Conservation (phyloP, 1,140 invertebrate genomes). For the Cyphomyrmex costatus region DNA sequence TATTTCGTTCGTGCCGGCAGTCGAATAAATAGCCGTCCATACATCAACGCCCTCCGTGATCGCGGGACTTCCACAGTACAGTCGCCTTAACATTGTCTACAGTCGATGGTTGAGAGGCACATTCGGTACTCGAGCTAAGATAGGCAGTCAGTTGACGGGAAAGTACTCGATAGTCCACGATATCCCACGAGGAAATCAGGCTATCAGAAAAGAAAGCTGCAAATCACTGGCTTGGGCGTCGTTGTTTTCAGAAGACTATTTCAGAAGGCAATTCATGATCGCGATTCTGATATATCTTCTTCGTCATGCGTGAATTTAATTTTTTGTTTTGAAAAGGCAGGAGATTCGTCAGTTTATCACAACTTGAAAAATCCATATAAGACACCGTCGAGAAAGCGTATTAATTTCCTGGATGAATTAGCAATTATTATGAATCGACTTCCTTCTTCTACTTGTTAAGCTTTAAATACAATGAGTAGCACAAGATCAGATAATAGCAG, state of each 20-base stretch:
- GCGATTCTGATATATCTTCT: slow-evolving; percentile 1
- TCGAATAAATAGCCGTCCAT: slow-evolving; percentile 81
- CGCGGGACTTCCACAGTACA: slow-evolving; percentile 58
- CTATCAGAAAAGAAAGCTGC: not conserved
- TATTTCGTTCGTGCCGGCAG: slow-evolving; percentile 79
- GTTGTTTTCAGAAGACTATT: not conserved
- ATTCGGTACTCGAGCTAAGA: slow-evolving; percentile 26
- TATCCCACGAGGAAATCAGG: not conserved
- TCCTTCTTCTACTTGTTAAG: not conserved
- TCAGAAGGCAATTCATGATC: slow-evolving; percentile 2
- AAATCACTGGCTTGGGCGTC: not conserved
- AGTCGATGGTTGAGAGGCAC: slow-evolving; percentile 40
- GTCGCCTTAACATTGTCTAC: slow-evolving; percentile 70
- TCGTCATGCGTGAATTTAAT: slow-evolving; percentile 32
- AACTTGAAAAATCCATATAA: not conserved
- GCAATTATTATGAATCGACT: not conserved
- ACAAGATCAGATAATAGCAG: too few species aligned
- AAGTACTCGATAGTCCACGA: not conserved
- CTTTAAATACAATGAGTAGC: too few species aligned
- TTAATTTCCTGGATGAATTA: slow-evolving; percentile 19
- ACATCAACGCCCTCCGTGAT: slow-evolving; percentile 78
- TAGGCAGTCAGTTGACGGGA: not conserved
- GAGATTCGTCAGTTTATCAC: not conserved
- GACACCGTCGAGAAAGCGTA: not conserved
- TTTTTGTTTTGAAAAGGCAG: slow-evolving; percentile 1